phyloP scores from a whole-genome alignment of 2,113 vertebrate species.

The Siphamia tubifer region DNA sequence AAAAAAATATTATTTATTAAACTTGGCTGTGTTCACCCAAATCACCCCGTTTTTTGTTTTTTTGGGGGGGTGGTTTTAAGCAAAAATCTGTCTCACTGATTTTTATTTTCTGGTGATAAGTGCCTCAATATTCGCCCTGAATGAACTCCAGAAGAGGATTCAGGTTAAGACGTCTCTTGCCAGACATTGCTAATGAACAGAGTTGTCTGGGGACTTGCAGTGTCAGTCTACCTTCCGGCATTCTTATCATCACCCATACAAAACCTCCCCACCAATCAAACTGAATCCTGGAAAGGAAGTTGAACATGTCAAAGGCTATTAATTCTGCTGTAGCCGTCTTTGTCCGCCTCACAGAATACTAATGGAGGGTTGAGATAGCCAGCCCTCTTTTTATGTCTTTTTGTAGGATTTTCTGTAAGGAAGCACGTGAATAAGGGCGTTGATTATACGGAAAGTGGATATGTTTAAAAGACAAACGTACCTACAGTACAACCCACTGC shows the following conservation, averaged over 20 bases:
- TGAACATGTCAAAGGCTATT: slow-evolving; percentile 70
- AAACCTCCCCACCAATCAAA: slow-evolving; percentile 62
- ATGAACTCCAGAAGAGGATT: slow-evolving; percentile 37
- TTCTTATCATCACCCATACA: slow-evolving; percentile 69
- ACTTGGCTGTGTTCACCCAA: slow-evolving; percentile 23
- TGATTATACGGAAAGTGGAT: slow-evolving; percentile 59
- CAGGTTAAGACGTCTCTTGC: slow-evolving; percentile 42
- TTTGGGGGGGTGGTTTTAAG: too few relatives aligned
- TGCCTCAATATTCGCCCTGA: slow-evolving; percentile 38
- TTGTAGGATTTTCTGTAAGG: slow-evolving; percentile 30
- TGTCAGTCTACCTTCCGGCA: slow-evolving; percentile 59
- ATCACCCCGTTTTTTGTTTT: too few relatives aligned
- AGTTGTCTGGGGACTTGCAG: slow-evolving; percentile 57
- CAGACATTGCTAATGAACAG: slow-evolving; percentile 66
- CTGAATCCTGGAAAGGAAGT: slow-evolving; percentile 68
- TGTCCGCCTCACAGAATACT: slow-evolving; percentile 64
- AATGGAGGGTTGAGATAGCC: slow-evolving; percentile 47
- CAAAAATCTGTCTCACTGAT: not conserved
- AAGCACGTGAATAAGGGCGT: slow-evolving; percentile 45
- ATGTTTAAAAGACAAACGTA: slow-evolving; percentile 61
- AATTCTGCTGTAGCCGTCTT: slow-evolving; percentile 62
- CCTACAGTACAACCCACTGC: slow-evolving; percentile 35
- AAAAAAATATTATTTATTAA: slow-evolving; percentile 8
- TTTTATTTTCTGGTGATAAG: slow-evolving; percentile 48
- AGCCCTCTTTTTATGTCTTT: slow-evolving; percentile 40